Evolutionary conservation across 2,888 invertebrate species (phyloP), one percentile per base, ranked within the genome.

Genomic region (Chaetoderma sp.): DNA sequence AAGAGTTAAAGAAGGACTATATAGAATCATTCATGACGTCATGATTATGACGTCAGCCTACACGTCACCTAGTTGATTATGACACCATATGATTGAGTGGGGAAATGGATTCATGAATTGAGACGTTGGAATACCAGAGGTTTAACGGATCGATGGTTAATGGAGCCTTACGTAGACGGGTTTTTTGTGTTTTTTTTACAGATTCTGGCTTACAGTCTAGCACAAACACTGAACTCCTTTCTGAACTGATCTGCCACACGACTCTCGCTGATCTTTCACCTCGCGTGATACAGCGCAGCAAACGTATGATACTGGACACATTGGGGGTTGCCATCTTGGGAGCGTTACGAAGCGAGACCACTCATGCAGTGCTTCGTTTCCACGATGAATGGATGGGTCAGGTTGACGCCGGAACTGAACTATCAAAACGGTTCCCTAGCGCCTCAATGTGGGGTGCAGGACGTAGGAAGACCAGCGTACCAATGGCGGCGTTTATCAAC

Each of bases 281-380:
- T 23, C 54, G 49, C 6, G 73, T 70, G 4, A 56, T 68, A 25
- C 57, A 70, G 27, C 72, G 79, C 57, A 77, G 77, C 62, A 76
- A 77, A 49, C 67, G 78, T 4, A 79, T 77, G 78, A 63, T 78
- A 36, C 64, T 78, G 42, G 78, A 79, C 63, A 76, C 71, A 21
- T 45, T 79, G 2, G 78, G 78, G 16, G 72, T 71, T 5, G 71
- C 71, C 1, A 21, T 27, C 21, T 67, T 78, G 6, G 78, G 77
- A 2, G 63, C 67, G 21, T n/a, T n/a, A n/a, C 60, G 71, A 54
- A 76, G 77, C 4, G 74, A 76, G 52, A 74, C 75, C 21, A 57
- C 76, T 21, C 61, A 60, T 21, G 74, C 59, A 16, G 62, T 77
- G 21, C 60, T 68, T n/a, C 49, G 64, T 8, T 73, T 72, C 23